A percentile compares a stretch with the other conserved stretches of the same genome.
These are phyloP conservation scores for Plebejus argus DNA, from an alignment of 2,888 invertebrate genomes.

Conservation along the genomic window DNA sequence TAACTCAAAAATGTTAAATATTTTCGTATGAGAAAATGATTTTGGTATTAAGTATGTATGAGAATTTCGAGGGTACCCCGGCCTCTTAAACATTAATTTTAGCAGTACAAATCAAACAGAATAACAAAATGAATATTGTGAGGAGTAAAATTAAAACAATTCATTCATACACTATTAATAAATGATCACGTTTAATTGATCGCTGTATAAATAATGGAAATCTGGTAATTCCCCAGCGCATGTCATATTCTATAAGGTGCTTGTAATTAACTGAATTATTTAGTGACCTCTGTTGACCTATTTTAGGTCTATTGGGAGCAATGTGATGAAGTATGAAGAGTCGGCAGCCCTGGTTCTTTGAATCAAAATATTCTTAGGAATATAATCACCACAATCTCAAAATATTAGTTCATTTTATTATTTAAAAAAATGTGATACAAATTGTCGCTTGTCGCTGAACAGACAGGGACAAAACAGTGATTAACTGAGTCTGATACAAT, in stretches of 20 bases:
- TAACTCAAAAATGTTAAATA: no score
- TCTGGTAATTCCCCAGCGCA: slow-evolving; percentile 52
- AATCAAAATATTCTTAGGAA: neutral
- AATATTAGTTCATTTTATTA: neutral
- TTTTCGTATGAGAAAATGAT: no score
- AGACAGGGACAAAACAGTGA: no score
- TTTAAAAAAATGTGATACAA: neutral
- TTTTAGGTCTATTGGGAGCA: slow-evolving; percentile 1
- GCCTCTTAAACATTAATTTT: no score
- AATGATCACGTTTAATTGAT: slow-evolving; percentile 29
- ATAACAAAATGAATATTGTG: no score
- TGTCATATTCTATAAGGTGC: slow-evolving; percentile 35
- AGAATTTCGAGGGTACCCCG: no score
- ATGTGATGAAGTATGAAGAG: neutral
- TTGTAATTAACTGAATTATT: slow-evolving; percentile 40
- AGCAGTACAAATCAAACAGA: no score
- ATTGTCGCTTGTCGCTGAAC: no score
- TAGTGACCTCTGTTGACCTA: slow-evolving; percentile 28
- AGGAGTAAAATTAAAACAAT: no score
- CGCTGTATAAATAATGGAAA: slow-evolving; percentile 58
- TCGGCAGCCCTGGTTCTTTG: neutral
- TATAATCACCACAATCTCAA: neutral
- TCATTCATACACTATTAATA: neutral
- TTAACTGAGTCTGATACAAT: no score
- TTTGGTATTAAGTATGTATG: no score